phyloP scores from a whole-genome alignment of 2,888 invertebrate species.

The Philaethria dido region DNA sequence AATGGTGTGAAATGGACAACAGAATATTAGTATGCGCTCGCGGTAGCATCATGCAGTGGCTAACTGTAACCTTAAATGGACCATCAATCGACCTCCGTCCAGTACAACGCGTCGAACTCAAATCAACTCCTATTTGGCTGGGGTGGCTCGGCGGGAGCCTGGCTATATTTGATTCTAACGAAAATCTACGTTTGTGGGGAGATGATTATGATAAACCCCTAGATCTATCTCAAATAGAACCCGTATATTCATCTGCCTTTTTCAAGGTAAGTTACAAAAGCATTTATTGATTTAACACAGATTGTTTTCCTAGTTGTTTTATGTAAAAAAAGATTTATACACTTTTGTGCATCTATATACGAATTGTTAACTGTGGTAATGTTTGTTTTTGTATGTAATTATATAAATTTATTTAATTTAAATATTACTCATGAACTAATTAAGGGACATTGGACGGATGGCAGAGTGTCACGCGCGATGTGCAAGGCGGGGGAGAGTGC shows the following conservation, averaged over 20 bases:
- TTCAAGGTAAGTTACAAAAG: slow-evolving; percentile 85
- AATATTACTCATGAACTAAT: slow-evolving; percentile 36
- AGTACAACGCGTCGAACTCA: slow-evolving; percentile 88
- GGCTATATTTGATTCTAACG: slow-evolving; percentile 92
- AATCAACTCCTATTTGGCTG: slow-evolving; percentile 86
- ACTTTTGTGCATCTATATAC: too few species aligned
- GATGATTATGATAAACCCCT: slow-evolving; percentile 94
- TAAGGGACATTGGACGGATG: slow-evolving; percentile 96
- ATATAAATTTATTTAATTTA: neutral
- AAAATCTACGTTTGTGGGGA: slow-evolving; percentile 94
- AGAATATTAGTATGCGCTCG: slow-evolving; percentile 96
- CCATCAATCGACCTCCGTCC: slow-evolving; percentile 81
- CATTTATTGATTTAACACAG: slow-evolving; percentile 7
- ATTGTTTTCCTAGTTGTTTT: too few species aligned
- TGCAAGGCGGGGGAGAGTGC: slow-evolving; percentile 84
- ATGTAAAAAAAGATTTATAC: too few species aligned
- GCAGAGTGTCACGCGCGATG: slow-evolving; percentile 90
- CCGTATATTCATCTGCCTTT: slow-evolving; percentile 94
- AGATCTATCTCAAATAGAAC: slow-evolving; percentile 90
- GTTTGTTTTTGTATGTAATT: neutral
- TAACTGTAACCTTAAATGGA: slow-evolving; percentile 86
- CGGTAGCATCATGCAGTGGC: slow-evolving; percentile 92
- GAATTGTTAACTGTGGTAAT: too few species aligned
- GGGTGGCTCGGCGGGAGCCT: slow-evolving; percentile 91
- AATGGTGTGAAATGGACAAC: slow-evolving; percentile 90